Base-by-base conservation (phyloP, 2,888 invertebrate genomes). In the Cataglyphis rosenhaueri region DNA sequence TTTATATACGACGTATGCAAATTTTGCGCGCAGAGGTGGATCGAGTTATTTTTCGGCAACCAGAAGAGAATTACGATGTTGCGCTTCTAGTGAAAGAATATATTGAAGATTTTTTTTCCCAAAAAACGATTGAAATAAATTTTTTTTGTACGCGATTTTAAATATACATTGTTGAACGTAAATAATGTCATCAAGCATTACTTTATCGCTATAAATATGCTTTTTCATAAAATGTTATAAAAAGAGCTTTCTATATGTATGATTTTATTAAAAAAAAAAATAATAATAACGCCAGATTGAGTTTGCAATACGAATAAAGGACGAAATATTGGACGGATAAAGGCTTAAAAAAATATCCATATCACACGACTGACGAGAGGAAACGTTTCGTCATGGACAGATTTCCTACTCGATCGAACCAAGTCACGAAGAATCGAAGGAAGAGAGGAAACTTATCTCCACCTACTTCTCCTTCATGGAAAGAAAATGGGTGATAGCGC, bases 401-500 rank as follows among this genome's bases (percentile, higher is more conserved):
- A 73, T 81, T 61, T 81, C 52, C 65, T 48, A 64, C 52, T 52
- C 73, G 73, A 66, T 41, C 68, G 64, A 81, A 38, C 41, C 62
- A 35, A 62, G 79, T 64, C 32, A 59, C 57, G 64, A 32, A 32
- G 71, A 38, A 10, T 59, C 61, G 52, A 48, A 59, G 73, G 44
- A 15, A 3, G 73, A 62, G 74, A 52, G 1, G 52, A 76, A 48
- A 75, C 66, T 41, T 18, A 66, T n/a, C 57, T 35, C 52, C 38
- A 29, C 12, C 38, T 57, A 3, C 38, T 38, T 25, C 57, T 6
- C 18, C 65, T 15, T 65, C 70, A 61, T 32, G 48, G 32, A 52
- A 64, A 65, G 84, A 84, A 84, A 85, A 84, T 78, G 76, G 81
- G 81, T 76, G 85, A 78, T 62, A 81, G 73, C 81, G 76, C 44